Evolutionary conservation across 2,888 invertebrate species (phyloP).

Genomic region (Caradrina clavipalpis): DNA sequence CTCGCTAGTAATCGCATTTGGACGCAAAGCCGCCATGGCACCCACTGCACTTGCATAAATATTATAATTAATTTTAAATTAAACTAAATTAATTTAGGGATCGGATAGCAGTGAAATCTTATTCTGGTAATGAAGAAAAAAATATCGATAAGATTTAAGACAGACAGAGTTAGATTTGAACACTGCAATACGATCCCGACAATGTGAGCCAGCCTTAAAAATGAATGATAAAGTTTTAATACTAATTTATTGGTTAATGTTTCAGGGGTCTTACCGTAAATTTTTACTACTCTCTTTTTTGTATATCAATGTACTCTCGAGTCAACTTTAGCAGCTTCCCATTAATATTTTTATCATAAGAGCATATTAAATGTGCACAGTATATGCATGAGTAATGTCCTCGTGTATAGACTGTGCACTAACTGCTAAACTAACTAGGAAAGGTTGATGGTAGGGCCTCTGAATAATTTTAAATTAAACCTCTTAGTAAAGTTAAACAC

Average conservation of each 20-base stretch:
- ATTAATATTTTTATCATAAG: background rate
- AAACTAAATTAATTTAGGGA: background rate
- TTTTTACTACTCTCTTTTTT: no score
- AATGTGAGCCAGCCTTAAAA: slow-evolving; percentile 34
- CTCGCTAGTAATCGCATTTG: slow-evolving; percentile 31
- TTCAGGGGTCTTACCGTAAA: slow-evolving; percentile 11
- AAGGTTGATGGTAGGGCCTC: slow-evolving; percentile 1
- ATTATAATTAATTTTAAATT: slow-evolving; percentile 1
- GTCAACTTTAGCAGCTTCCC: background rate
- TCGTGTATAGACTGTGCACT: no score
- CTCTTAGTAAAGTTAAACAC: no score
- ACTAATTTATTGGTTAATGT: slow-evolving; percentile 6
- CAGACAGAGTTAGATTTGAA: background rate
- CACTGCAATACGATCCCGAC: slow-evolving; percentile 15
- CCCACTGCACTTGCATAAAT: slow-evolving; percentile 14
- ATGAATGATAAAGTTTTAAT: background rate
- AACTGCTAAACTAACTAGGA: no score
- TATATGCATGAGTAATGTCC: no score
- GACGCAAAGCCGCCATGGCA: slow-evolving; percentile 42
- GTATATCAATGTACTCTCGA: background rate
- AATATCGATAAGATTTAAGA: background rate
- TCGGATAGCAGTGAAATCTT: slow-evolving; percentile 5
- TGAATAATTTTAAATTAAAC: background rate
- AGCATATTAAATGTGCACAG: background rate
- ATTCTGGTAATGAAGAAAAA: background rate